Conservation (phyloP, 2,797 vertebrate species). For the Catamblyrhynchus diadema region DNA sequence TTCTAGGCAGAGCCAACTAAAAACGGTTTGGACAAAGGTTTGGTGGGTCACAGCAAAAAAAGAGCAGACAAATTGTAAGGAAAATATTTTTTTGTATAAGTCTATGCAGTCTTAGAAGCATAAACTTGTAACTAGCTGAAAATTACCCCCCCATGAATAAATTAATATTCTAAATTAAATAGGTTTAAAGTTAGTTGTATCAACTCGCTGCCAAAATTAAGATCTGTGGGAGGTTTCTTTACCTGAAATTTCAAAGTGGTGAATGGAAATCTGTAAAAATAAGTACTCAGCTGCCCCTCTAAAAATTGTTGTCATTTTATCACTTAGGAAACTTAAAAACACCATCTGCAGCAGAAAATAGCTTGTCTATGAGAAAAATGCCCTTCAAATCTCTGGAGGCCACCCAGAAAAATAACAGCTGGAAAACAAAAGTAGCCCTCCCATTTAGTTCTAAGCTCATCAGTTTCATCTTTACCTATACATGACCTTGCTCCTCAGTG, state of each 20-base stretch:
- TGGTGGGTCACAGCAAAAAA: background rate
- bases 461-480: background rate
- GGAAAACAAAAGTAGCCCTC: background rate
- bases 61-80: background rate
- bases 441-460: background rate
- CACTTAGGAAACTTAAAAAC: background rate
- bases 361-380: background rate
- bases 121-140: conserved; percentile 11
- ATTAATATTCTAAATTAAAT: background rate
- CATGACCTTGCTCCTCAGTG: background rate
- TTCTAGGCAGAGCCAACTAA: background rate
- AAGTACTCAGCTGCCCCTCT: background rate
- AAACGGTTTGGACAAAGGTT: conserved; percentile 21
- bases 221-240: background rate
- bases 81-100: conserved; percentile 28
- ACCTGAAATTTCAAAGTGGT: background rate
- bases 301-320: background rate
- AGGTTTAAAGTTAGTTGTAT: background rate
- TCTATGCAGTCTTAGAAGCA: background rate
- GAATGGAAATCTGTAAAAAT: background rate
- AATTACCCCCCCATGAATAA: background rate
- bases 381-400: background rate
- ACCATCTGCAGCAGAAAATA: background rate
- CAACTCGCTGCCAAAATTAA: background rate
- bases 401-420: background rate